These are phyloP conservation scores for Drosophila neonasuta DNA, from an alignment of 2,888 invertebrate species.

Conservation along the genomic window DNA sequence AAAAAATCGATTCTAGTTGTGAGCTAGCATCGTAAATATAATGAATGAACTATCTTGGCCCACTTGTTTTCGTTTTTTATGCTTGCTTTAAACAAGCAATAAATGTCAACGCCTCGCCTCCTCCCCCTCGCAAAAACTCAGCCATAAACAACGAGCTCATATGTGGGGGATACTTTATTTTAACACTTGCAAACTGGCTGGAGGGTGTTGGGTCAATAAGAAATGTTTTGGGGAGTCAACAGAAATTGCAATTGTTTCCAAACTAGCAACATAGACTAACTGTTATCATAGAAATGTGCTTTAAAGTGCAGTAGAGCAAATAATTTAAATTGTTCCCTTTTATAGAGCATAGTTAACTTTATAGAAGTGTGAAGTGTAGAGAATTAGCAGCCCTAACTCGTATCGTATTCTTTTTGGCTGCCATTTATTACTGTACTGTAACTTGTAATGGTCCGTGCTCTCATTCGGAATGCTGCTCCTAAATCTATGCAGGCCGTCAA, in stretches of 20 bases:
- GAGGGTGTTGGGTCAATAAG: not conserved
- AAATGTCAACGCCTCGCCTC: constrained; percentile 53
- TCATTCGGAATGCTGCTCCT: constrained; percentile 48
- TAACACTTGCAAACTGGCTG: constrained; percentile 49
- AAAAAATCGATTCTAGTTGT: not conserved
- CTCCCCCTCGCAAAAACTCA: not conserved
- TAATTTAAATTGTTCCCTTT: not conserved
- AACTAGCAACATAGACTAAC: not conserved
- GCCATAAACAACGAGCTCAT: constrained; percentile 39
- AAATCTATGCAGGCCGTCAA: constrained; percentile 71
- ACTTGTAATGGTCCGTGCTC: constrained; percentile 49
- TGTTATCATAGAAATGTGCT: not conserved
- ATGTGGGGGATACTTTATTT: constrained; percentile 55
- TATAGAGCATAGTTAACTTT: not conserved
- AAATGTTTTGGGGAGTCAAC: not conserved
- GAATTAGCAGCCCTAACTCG: not conserved
- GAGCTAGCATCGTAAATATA: not conserved
- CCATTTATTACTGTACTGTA: constrained; percentile 29
- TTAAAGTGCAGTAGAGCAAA: not conserved
- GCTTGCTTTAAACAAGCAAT: constrained; percentile 54
- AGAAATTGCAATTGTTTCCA: not conserved
- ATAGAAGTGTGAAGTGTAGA: too few species aligned
- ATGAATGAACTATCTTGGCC: constrained; percentile 1
- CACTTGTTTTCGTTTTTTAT: constrained; percentile 12
- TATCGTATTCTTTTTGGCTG: constrained; percentile 9